Evolutionary conservation across 2,113 vertebrate genomes (phyloP).

Genomic region (Phalacrocorax brasilianus): DNA sequence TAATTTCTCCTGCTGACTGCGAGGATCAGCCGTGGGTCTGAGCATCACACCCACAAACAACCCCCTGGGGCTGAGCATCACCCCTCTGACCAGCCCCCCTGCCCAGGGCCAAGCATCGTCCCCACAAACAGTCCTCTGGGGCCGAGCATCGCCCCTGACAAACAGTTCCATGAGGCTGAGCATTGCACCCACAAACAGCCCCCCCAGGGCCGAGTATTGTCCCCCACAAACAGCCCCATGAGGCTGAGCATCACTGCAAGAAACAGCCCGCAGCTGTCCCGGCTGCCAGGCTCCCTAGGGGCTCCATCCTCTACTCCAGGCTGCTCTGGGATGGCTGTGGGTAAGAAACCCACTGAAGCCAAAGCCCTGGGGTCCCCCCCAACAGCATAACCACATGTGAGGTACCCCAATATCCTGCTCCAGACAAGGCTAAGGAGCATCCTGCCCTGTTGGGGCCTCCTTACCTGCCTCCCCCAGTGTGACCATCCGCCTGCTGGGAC

Average conservation of each 20-base stretch:
- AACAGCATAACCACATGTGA: rapidly evolving
- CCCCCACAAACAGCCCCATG: not conserved
- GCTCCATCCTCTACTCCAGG: not conserved
- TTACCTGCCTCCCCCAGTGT: not conserved
- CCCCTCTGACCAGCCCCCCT: too few species aligned
- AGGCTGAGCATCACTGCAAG: not conserved
- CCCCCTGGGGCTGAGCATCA: rapidly evolving
- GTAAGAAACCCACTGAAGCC: not conserved
- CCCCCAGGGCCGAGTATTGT: rapidly evolving
- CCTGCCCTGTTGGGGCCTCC: rapidly evolving
- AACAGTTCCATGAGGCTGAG: not conserved
- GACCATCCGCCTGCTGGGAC: not conserved
- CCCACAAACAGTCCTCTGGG: not conserved
- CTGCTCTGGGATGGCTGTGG: not conserved
- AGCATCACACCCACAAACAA: not conserved
- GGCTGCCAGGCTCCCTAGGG: not conserved
- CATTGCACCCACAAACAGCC: rapidly evolving
- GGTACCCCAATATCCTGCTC: not conserved
- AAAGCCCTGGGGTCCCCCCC: not conserved
- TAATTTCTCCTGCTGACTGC: rapidly evolving
- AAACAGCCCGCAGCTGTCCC: not conserved
- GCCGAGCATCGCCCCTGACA: not conserved
- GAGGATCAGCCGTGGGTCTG: rapidly evolving
- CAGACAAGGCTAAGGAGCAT: not conserved
- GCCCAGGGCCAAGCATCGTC: not conserved